phyloP scores from a whole-genome alignment of 2,797 vertebrate species.

The Selene dorsalis region DNA sequence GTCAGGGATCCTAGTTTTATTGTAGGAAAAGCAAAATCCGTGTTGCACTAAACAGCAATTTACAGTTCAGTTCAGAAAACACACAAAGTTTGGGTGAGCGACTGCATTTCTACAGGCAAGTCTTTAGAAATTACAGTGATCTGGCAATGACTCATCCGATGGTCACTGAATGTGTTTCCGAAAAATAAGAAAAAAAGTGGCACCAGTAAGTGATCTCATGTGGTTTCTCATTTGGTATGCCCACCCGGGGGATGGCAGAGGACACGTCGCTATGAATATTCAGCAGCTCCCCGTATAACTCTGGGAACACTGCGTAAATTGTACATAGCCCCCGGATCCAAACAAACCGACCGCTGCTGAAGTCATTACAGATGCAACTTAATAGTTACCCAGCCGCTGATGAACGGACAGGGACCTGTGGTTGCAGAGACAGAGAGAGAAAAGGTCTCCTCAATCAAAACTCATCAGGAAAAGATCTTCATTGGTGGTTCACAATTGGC shows the following conservation, averaged over 20 bases:
- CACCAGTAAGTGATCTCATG: conserved; percentile 65
- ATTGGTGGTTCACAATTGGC: conserved; percentile 11
- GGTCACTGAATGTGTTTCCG: conserved; percentile 52
- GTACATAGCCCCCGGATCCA: conserved; percentile 63
- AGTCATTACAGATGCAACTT: conserved; percentile 67
- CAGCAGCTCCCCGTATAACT: conserved; percentile 64
- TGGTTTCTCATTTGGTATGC: conserved; percentile 58
- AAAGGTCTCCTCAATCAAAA: conserved; percentile 46
- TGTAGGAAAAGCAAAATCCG: conserved; percentile 7
- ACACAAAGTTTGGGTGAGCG: conserved; percentile 4
- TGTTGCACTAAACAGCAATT: conserved; percentile 18
- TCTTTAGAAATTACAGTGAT: conserved; percentile 44
- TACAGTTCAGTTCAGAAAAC: conserved; percentile 1
- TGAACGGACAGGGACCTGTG: conserved; percentile 55
- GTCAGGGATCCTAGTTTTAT: conserved; percentile 22
- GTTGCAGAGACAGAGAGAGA: conserved; percentile 45
- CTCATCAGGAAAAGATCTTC: conserved; percentile 47
- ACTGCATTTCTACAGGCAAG: conserved; percentile 33
- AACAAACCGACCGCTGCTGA: conserved; percentile 67
- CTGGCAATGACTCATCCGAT: conserved; percentile 54
- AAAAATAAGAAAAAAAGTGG: conserved; percentile 34
- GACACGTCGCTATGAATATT: conserved; percentile 75
- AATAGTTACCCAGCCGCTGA: conserved; percentile 56
- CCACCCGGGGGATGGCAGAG: conserved; percentile 59
- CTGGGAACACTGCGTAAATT: conserved; percentile 64